Evolutionary conservation across 2,797 vertebrate species (phyloP).

Genomic region (Ibycter americanus): DNA sequence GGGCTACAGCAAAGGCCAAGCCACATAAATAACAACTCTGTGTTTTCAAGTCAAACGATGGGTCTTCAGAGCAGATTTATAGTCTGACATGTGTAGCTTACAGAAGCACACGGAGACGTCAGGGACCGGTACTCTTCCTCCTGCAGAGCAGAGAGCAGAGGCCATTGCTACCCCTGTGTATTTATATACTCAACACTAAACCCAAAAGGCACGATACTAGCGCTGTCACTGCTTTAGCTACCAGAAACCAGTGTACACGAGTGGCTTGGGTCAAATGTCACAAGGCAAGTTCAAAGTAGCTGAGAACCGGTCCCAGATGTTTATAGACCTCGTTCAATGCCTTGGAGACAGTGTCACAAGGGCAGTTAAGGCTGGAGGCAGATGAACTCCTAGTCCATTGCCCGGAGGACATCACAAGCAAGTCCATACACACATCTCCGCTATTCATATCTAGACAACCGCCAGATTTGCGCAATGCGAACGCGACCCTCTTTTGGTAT

Average conservation of each 20-base stretch:
- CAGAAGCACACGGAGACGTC: background rate
- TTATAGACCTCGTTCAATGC: background rate
- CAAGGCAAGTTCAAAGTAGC: background rate
- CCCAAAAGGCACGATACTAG: background rate
- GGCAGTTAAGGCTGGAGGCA: background rate
- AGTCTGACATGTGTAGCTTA: background rate
- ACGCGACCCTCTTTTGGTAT: background rate
- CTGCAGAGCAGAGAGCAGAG: background rate
- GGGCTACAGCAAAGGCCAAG: background rate
- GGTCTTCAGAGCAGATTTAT: background rate
- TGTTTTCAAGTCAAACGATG: background rate
- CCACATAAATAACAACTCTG: background rate
- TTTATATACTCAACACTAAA: background rate
- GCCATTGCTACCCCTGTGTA: fast-evolving
- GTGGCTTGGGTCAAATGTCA: background rate
- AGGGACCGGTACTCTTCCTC: background rate
- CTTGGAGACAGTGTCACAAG: background rate
- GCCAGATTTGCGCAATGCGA: background rate
- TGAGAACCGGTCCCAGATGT: background rate
- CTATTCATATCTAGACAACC: background rate
- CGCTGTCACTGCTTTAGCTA: background rate
- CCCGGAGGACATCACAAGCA: background rate
- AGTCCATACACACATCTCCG: background rate
- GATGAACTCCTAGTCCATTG: background rate
- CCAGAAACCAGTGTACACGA: fast-evolving